phyloP scores from a whole-genome alignment of 2,797 vertebrate species.

The Poecilia picta region DNA sequence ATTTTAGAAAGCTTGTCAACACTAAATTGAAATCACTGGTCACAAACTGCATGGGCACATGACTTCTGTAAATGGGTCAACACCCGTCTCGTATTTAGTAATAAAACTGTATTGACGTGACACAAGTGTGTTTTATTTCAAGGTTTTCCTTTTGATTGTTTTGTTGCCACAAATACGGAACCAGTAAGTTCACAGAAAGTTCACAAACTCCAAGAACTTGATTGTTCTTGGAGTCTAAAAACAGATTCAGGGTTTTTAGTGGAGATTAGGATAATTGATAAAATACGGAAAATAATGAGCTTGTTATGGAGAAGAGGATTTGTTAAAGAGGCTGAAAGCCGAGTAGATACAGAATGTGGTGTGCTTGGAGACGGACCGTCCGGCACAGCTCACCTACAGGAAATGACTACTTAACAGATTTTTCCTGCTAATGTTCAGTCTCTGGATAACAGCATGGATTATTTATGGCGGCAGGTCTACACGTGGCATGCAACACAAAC shows the following conservation, averaged over 20 bases:
- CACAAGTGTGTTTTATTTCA: not conserved
- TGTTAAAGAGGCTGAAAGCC: not conserved
- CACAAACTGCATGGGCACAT: not conserved
- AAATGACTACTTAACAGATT: not conserved
- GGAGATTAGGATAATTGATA: not conserved
- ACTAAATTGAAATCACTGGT: slow-evolving; percentile 24
- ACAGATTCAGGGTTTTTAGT: not conserved
- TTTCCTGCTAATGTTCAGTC: slow-evolving; percentile 1
- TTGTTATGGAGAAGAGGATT: not conserved
- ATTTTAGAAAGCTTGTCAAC: slow-evolving; percentile 11
- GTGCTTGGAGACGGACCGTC: not conserved
- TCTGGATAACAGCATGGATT: not conserved
- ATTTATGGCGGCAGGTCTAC: not conserved
- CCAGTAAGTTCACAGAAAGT: not conserved
- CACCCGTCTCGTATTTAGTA: not conserved
- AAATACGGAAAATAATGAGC: not conserved
- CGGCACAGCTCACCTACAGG: not conserved
- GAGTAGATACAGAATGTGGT: not conserved
- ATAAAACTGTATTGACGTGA: not conserved
- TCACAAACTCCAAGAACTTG: not conserved
- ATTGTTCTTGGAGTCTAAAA: not conserved
- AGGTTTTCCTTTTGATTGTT: no score
- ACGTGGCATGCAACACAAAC: not conserved
- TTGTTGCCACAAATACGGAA: no score
- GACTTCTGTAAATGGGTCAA: not conserved